A percentile compares a stretch with the other conserved stretches of the same genome.
These are phyloP conservation scores for Diachasmimorpha longicaudata DNA, from an alignment of 1,140 invertebrate species.

Conservation along the genomic window DNA sequence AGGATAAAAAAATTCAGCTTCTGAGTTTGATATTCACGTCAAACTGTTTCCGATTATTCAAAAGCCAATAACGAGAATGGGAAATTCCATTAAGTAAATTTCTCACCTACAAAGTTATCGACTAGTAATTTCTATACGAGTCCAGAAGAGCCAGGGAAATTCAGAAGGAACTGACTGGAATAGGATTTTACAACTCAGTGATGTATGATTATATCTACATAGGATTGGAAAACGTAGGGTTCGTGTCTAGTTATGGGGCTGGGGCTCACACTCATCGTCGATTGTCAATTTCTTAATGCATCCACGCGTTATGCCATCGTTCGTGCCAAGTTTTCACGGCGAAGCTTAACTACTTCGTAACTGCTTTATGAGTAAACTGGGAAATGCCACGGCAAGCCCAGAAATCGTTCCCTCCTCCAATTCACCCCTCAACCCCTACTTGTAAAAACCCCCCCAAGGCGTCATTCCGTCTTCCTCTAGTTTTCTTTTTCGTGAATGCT, in stretches of 20 bases:
- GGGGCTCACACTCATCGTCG: background rate
- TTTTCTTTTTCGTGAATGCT: background rate
- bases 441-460: background rate
- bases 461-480: background rate
- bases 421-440: background rate
- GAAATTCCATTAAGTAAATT: conserved; percentile 3
- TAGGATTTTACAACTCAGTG: background rate
- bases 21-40: background rate
- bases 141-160: background rate
- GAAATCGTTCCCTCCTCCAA: background rate
- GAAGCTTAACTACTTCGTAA: conserved; percentile 36
- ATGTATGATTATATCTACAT: no score
- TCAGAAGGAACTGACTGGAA: background rate
- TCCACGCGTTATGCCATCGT: conserved; percentile 13
- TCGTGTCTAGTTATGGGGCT: background rate
- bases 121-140: background rate
- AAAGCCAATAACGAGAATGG: conserved; percentile 6
- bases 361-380: conserved; percentile 37
- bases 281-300: conserved; percentile 21
- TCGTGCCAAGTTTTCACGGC: conserved; percentile 27
- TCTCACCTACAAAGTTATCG: conserved; percentile 8
- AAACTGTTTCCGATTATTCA: background rate
- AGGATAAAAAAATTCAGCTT: background rate
- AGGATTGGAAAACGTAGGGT: no score
- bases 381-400: background rate